phyloP scores from a whole-genome alignment of 2,888 invertebrate species.

The Amphipoea lucens region DNA sequence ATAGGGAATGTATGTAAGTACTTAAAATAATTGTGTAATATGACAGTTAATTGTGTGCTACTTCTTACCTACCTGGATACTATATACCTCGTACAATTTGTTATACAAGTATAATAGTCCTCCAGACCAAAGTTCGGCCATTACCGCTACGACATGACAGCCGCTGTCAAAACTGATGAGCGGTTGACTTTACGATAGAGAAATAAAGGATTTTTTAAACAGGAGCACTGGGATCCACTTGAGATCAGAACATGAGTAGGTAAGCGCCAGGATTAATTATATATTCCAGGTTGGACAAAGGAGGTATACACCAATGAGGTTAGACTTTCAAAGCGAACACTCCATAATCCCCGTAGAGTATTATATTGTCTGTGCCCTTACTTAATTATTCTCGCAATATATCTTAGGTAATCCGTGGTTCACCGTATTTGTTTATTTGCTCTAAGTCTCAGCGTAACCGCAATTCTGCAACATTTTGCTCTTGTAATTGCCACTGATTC shows the following conservation, averaged over 20 bases:
- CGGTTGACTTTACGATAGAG: no score
- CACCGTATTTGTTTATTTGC: background rate
- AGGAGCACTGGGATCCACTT: background rate
- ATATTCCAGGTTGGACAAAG: no score
- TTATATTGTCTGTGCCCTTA: background rate
- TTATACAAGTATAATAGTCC: no score
- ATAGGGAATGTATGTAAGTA: no score
- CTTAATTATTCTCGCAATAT: no score
- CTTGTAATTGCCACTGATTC: background rate
- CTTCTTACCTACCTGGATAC: background rate
- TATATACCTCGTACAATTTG: background rate
- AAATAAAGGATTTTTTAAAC: background rate
- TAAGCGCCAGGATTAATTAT: no score
- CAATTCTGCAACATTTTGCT: slow-evolving; percentile 12
- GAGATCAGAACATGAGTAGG: background rate
- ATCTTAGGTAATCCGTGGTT: background rate
- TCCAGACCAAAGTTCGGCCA: background rate
- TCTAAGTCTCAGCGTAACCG: background rate
- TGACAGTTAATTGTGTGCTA: background rate
- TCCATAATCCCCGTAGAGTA: background rate
- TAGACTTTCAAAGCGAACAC: background rate
- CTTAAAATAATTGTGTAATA: background rate
- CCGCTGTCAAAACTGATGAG: background rate
- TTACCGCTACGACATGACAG: no score
- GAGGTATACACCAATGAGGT: background rate